Conservation (phyloP, 2,888 invertebrate genomes). For the Lamproptera curius region DNA sequence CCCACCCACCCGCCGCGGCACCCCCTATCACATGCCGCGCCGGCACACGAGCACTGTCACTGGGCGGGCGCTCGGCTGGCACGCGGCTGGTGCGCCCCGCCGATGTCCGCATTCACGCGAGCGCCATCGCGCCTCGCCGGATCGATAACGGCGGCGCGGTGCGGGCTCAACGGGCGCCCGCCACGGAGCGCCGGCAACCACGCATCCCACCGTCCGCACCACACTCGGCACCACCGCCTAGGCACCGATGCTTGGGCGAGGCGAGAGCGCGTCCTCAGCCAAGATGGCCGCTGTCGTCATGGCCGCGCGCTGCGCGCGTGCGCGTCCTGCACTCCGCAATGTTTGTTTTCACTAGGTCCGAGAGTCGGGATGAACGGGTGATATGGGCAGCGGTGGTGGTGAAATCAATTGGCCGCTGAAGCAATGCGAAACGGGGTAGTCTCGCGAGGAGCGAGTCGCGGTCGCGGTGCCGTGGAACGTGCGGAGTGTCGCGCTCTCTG, state of each 20-base stretch:
- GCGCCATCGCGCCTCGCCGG: slow-evolving; percentile 60
- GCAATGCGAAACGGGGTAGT: slow-evolving; percentile 1
- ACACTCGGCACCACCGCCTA: slow-evolving; percentile 47
- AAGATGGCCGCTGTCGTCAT: slow-evolving; percentile 75
- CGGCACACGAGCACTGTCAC: slow-evolving; percentile 61
- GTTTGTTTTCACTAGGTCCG: slow-evolving; percentile 66
- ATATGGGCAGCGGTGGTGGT: slow-evolving; percentile 16
- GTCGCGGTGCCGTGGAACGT: slow-evolving; percentile 37
- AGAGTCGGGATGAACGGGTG: slow-evolving; percentile 5
- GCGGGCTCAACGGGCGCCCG: slow-evolving; percentile 64
- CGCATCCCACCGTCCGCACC: slow-evolving; percentile 47
- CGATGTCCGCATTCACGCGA: slow-evolving; percentile 75
- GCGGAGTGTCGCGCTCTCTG: slow-evolving; percentile 42
- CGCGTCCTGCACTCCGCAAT: slow-evolving; percentile 62
- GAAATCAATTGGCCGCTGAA: slow-evolving; percentile 4
- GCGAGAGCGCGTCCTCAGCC: slow-evolving; percentile 71
- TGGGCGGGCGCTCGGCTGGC: slow-evolving; percentile 52
- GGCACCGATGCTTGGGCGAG: slow-evolving; percentile 69
- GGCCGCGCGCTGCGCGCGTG: slow-evolving; percentile 67
- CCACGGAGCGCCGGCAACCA: slow-evolving; percentile 52
- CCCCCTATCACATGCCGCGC: slow-evolving; percentile 70
- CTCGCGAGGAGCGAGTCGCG: slow-evolving; percentile 14
- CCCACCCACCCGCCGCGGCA: slow-evolving; percentile 46
- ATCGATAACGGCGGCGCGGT: slow-evolving; percentile 71
- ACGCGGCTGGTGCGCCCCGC: slow-evolving; percentile 59